Evolutionary conservation across 2,888 invertebrate species (phyloP).

Genomic region (Ceraclea dissimilis): DNA sequence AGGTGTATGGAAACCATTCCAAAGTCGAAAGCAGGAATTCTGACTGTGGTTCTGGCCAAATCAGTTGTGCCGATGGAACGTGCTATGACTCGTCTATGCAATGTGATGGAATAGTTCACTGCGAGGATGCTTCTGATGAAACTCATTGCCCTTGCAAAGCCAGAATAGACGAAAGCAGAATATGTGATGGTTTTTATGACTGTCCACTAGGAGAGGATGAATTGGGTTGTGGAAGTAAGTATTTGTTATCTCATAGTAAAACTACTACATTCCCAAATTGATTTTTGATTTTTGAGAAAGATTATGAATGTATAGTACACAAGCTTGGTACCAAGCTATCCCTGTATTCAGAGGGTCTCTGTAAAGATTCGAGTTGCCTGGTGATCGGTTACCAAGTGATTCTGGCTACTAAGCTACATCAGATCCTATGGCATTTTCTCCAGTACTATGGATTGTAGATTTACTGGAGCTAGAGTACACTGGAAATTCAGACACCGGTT

Average conservation of each 20-base stretch:
- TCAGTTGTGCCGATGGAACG: slow-evolving; percentile 33
- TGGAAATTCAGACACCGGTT: too few relatives aligned
- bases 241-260: neutral
- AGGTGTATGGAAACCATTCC: slow-evolving; percentile 19
- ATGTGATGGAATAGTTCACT: slow-evolving; percentile 70
- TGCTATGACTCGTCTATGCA: slow-evolving; percentile 53
- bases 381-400: too few relatives aligned
- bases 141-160: slow-evolving; percentile 61
- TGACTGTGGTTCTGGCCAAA: slow-evolving; percentile 32
- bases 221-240: slow-evolving; percentile 65
- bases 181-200: slow-evolving; percentile 77
- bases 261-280: too few relatives aligned
- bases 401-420: too few relatives aligned
- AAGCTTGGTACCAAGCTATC: too few relatives aligned
- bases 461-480: too few relatives aligned
- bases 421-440: too few relatives aligned
- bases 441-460: too few relatives aligned
- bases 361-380: too few relatives aligned
- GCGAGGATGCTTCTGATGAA: slow-evolving; percentile 74
- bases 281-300: too few relatives aligned
- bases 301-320: too few relatives aligned
- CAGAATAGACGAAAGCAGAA: slow-evolving; percentile 55
- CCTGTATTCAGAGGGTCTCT: too few relatives aligned
- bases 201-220: slow-evolving; percentile 79
- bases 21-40: neutral